phyloP scores from a whole-genome alignment of 2,888 invertebrate genomes.

The Andrena camellia region DNA sequence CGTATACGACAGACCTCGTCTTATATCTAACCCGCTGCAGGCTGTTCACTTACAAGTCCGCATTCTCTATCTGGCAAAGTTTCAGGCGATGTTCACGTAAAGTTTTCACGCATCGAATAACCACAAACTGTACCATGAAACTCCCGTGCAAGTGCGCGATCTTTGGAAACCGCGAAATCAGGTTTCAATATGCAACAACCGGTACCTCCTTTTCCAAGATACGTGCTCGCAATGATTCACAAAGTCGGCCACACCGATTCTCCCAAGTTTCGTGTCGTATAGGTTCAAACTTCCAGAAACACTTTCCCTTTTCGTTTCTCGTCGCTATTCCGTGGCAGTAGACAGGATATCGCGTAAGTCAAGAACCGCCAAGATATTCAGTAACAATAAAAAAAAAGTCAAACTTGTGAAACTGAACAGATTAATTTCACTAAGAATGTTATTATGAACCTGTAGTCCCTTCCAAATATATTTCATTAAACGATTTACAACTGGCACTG shows the following conservation, averaged over 20 bases:
- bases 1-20: too few species aligned
- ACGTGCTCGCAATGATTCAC: constrained; percentile 21
- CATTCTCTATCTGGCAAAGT: neutral
- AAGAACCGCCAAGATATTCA: neutral
- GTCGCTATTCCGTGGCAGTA: neutral
- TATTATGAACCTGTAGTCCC: too few species aligned
- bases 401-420: too few species aligned
- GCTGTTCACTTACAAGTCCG: neutral
- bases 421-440: too few species aligned
- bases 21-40: neutral
- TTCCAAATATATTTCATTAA: too few species aligned
- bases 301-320: constrained; percentile 13
- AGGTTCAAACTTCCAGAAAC: constrained; percentile 28
- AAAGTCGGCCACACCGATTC: constrained; percentile 35
- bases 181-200: constrained; percentile 31
- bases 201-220: neutral
- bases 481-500: too few species aligned
- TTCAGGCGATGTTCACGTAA: neutral
- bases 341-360: neutral
- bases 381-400: neutral
- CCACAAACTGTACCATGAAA: constrained; percentile 4
- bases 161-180: constrained; percentile 29
- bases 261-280: constrained; percentile 19
- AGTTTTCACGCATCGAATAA: neutral
- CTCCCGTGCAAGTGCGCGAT: neutral